These are phyloP conservation scores for Neolamprologus modestus DNA, from an alignment of 2,113 vertebrate genomes.

Conservation along the genomic window DNA sequence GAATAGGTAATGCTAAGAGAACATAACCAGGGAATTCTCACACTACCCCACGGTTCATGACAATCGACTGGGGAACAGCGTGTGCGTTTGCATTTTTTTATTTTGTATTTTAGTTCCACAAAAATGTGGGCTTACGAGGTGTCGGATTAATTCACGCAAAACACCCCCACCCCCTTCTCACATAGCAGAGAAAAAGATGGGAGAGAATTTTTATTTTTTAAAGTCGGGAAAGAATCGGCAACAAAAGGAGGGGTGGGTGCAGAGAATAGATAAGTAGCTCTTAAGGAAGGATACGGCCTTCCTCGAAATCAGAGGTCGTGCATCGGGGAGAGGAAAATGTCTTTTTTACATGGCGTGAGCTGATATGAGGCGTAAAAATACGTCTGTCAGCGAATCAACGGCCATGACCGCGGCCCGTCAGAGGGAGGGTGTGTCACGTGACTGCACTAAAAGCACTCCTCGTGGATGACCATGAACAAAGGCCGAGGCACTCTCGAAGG, in stretches of 20 bases:
- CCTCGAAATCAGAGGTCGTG: neutral
- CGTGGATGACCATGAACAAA: neutral
- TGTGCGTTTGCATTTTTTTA: neutral
- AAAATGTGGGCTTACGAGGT: constrained; percentile 8
- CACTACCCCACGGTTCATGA: neutral
- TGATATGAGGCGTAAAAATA: neutral
- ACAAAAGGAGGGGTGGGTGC: neutral
- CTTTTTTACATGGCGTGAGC: neutral
- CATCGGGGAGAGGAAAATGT: neutral
- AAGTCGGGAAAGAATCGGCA: neutral
- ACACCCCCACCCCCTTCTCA: neutral
- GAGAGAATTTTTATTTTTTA: neutral
- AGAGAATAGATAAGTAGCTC: neutral
- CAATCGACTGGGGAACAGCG: neutral
- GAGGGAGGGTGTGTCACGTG: neutral
- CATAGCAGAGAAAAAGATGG: neutral
- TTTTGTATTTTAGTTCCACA: neutral
- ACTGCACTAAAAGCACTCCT: neutral
- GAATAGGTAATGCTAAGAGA: constrained; percentile 46
- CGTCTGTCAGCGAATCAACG: neutral
- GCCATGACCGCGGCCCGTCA: neutral
- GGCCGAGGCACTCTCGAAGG: neutral
- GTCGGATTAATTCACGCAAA: constrained; percentile 11
- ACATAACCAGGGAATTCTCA: constrained; percentile 47
- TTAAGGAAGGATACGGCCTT: neutral